Evolutionary conservation across 2,888 invertebrate genomes (phyloP).

Genomic region (Abscondita cerata): DNA sequence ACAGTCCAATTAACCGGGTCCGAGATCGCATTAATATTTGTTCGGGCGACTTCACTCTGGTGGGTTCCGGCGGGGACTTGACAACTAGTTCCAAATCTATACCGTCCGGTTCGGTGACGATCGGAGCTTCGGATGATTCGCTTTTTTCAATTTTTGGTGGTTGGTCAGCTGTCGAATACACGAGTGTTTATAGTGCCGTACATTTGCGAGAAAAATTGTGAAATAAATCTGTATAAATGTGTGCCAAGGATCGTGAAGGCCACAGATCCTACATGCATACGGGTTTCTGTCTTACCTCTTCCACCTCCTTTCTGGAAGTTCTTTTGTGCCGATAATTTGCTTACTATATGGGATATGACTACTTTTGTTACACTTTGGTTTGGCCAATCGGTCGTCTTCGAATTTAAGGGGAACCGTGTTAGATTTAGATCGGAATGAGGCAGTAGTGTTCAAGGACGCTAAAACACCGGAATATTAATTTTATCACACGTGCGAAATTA

Average conservation of each 20-base stretch:
- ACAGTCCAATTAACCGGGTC: constrained; percentile 97
- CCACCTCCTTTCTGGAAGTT: constrained; percentile 53
- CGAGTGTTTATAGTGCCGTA: background rate
- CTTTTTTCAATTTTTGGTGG: constrained; percentile 39
- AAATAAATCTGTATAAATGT: constrained; percentile 41
- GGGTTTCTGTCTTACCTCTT: constrained; percentile 44
- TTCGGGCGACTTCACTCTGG: constrained; percentile 91
- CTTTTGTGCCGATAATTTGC: constrained; percentile 51
- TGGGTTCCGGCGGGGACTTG: constrained; percentile 92
- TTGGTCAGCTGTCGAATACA: constrained; percentile 32
- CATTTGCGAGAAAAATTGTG: background rate
- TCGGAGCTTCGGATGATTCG: constrained; percentile 56
- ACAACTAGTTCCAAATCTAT: constrained; percentile 74
- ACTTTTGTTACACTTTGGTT: constrained; percentile 54
- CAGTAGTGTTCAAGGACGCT: constrained; percentile 79
- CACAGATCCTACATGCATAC: constrained; percentile 32
- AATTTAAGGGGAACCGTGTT: constrained; percentile 65
- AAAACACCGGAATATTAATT: constrained; percentile 63
- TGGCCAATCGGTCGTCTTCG: constrained; percentile 59
- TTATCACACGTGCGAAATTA: constrained; percentile 41
- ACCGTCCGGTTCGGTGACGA: constrained; percentile 54
- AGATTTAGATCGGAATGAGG: constrained; percentile 74
- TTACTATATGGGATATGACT: constrained; percentile 51
- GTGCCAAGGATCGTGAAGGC: constrained; percentile 57
- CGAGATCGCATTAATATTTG: constrained; percentile 89